Base-by-base conservation (phyloP, 2,888 invertebrate genomes). In the Acanthosepion esculentum region DNA sequence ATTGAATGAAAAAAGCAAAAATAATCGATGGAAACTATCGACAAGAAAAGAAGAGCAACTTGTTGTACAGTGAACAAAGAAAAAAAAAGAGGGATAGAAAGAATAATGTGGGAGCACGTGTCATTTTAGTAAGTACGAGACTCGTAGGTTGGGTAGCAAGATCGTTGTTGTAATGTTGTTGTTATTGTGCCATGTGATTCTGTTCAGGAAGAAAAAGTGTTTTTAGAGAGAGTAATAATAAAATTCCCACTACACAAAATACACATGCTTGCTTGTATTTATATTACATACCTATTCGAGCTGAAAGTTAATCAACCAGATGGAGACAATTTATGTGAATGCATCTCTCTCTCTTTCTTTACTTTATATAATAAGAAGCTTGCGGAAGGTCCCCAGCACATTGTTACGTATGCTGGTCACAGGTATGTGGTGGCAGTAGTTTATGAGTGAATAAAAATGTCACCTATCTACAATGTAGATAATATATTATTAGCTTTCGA, bases 341-440 rank as follows among this genome's bases (percentile, higher is more conserved):
- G 20, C 20, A 6, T 59, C 59, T 59, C 59, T 23, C 59, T 23
- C 23, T 59, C 59, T 59, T 26, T 59, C 59, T 78, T 33, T 78
- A 29, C 33, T 78, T 78, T 33, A 78, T 33, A n/a, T 78, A 78
- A 78, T 33, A 0, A 33, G n/a, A 78, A 78, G 78, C 78, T 12
- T 23, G 78, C 23, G 33, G n/a, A 78, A 10, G 15, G 78, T 78
- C 78, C 20, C 23, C 59, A 59, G 59, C 59, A 20, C 59, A n/a
- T 78, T 78, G 78, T 78, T 78, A 78, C n/a, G 78, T 78, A n/a
- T 78, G n/a, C n/a, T 78, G 78, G n/a, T 78, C 78, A 78, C 78
- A 78, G 78, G 78, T 78, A 78, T 78, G 78, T n/a, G 78, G 78
- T 78, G n/a, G 78, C 78, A 78, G 78, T 33, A 78, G 78, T 78